Percentiles rank a stretch among this genome's conserved stretches.
Evolutionary conservation across 2,113 vertebrate species (phyloP).

Genomic region (Perccottus glenii): DNA sequence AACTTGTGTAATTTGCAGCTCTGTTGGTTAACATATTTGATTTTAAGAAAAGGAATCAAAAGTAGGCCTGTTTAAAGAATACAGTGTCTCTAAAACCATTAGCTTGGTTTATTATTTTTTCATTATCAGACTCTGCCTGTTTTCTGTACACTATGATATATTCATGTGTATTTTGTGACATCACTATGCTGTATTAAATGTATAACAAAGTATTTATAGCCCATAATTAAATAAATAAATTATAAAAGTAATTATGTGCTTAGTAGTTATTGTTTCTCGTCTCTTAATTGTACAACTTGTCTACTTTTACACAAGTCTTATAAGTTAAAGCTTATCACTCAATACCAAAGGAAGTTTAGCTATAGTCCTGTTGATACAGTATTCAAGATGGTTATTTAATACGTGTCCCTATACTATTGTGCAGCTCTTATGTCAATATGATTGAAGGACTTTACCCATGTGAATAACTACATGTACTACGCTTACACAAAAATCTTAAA

Average conservation of each 20-base stretch:
- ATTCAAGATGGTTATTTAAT: no score
- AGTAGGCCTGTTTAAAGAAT: slow-evolving; percentile 15
- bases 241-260: neutral
- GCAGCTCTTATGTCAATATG: no score
- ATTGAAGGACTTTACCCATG: no score
- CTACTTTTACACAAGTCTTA: neutral
- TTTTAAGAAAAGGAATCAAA: slow-evolving; percentile 26
- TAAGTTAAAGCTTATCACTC: no score
- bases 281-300: neutral
- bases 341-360: no score
- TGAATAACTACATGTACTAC: no score
- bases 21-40: slow-evolving; percentile 5
- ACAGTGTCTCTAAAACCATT: slow-evolving; percentile 5
- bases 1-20: slow-evolving; percentile 20
- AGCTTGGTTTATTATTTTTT: slow-evolving; percentile 19
- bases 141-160: slow-evolving; percentile 5
- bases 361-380: no score
- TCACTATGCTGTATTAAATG: slow-evolving; percentile 44
- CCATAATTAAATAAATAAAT: slow-evolving; percentile 78
- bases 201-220: slow-evolving; percentile 61
- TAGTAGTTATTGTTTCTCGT: neutral
- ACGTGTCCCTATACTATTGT: no score
- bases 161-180: slow-evolving; percentile 38
- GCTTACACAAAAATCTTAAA: neutral
- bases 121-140: slow-evolving; percentile 7